Evolutionary conservation across 2,797 vertebrate genomes (phyloP).

Genomic region (Mormyrus hasselquistii): DNA sequence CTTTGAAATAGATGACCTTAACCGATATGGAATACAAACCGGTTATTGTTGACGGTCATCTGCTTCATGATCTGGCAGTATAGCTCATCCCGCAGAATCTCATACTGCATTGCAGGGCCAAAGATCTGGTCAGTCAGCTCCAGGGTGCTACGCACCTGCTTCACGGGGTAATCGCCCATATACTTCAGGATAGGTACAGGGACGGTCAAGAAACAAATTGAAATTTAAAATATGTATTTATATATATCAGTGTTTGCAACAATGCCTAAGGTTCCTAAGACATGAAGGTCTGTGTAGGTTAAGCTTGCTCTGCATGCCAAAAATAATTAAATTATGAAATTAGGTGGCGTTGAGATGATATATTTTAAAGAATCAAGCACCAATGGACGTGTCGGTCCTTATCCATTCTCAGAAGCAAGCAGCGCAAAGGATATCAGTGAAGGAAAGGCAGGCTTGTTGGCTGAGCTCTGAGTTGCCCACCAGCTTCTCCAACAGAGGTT

Average conservation of each 20-base stretch:
- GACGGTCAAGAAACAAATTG: constrained; percentile 61
- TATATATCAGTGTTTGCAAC: background rate
- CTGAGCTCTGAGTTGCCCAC: constrained; percentile 63
- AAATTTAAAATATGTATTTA: background rate
- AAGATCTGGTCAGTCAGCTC: constrained; percentile 94
- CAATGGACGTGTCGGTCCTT: background rate
- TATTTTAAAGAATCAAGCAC: background rate
- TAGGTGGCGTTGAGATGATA: background rate
- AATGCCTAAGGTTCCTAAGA: background rate
- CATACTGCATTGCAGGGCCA: constrained; percentile 64
- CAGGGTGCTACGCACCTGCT: constrained; percentile 64
- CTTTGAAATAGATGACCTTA: background rate
- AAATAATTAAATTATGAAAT: background rate
- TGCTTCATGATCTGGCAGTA: constrained; percentile 98
- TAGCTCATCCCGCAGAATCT: constrained; percentile 78
- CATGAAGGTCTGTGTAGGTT: background rate
- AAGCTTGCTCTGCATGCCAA: background rate
- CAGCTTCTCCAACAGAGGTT: constrained; percentile 72
- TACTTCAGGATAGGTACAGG: constrained; percentile 84
- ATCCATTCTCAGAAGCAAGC: background rate
- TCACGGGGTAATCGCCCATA: constrained; percentile 93
- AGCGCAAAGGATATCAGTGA: constrained; percentile 82
- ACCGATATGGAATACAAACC: constrained; percentile 52
- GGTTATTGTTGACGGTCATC: constrained; percentile 81
- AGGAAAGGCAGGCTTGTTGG: constrained; percentile 73